These are phyloP conservation scores for Phoeniculus purpureus DNA, from an alignment of 2,797 vertebrate genomes.

Conservation along the genomic window DNA sequence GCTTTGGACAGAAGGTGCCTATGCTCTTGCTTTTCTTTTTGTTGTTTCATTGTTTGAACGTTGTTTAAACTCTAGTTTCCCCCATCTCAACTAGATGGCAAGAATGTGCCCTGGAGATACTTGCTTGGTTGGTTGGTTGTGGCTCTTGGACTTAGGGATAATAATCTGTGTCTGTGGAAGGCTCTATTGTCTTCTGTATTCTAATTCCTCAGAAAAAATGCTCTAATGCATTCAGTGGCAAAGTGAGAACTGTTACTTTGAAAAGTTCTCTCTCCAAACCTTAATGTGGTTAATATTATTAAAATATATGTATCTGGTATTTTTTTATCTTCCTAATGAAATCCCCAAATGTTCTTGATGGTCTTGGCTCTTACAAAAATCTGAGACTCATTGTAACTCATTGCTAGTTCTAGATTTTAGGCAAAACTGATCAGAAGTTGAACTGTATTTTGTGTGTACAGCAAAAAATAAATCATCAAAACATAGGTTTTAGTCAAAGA, in stretches of 20 bases:
- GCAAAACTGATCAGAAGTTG: slow-evolving; percentile 12
- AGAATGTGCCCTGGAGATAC: neutral
- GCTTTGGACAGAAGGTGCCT: neutral
- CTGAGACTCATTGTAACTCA: neutral
- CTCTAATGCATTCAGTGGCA: neutral
- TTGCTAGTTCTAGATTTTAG: neutral
- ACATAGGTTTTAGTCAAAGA: neutral
- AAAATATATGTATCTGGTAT: neutral
- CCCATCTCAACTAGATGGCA: neutral
- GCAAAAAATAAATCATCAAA: neutral
- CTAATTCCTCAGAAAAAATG: neutral
- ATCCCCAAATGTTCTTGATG: neutral
- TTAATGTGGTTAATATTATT: neutral
- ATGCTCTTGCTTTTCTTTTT: neutral
- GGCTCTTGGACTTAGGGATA: neutral
- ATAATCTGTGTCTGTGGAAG: neutral
- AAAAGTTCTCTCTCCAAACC: neutral
- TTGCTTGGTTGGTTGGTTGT: neutral
- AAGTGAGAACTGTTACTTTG: neutral
- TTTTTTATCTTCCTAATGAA: neutral
- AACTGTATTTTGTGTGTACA: neutral
- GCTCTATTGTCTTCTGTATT: neutral
- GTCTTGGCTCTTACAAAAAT: neutral
- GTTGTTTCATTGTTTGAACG: neutral
- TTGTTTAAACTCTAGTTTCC: neutral